Percentiles rank a stretch among this genome's conserved stretches.
phyloP scores from a whole-genome alignment of 2,888 invertebrate species.

The Pollenia labialis region DNA sequence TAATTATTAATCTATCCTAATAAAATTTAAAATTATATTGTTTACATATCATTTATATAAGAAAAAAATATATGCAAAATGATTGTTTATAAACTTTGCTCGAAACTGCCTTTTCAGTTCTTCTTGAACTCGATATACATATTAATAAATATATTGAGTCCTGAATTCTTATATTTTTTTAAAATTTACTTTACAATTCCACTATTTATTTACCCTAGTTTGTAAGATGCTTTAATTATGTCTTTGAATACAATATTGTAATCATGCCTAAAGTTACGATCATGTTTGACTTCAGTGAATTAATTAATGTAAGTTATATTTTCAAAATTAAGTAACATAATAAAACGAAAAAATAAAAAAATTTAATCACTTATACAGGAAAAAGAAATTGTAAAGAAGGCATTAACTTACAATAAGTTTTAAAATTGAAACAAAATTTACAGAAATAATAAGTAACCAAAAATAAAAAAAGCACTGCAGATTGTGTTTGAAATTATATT shows the following conservation, averaged over 20 bases:
- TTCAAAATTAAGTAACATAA: conserved; percentile 25
- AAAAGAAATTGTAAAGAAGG: conserved; percentile 39
- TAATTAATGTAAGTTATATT: conserved; percentile 58
- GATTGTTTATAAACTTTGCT: too few relatives aligned
- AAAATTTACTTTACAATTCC: conserved; percentile 23
- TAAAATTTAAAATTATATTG: too few relatives aligned
- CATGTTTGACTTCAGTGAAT: conserved; percentile 41
- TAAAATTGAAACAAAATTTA: conserved; percentile 15
- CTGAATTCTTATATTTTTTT: not conserved
- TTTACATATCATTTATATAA: too few relatives aligned
- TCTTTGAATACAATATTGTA: conserved; percentile 54
- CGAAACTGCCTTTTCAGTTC: not conserved
- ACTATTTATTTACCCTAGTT: conserved; percentile 43
- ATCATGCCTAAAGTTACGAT: conserved; percentile 53
- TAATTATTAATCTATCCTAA: too few relatives aligned
- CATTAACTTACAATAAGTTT: conserved; percentile 66
- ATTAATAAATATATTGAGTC: not conserved
- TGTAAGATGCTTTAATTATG: conserved; percentile 46
- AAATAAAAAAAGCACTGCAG: conserved; percentile 15
- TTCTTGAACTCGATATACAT: not conserved
- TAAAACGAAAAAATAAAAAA: conserved; percentile 5
- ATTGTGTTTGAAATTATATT: conserved; percentile 58
- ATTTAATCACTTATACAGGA: conserved; percentile 36
- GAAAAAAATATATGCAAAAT: too few relatives aligned
- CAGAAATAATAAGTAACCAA: conserved; percentile 7